phyloP scores from a whole-genome alignment of 2,888 invertebrate species.

The Apamea crenata region DNA sequence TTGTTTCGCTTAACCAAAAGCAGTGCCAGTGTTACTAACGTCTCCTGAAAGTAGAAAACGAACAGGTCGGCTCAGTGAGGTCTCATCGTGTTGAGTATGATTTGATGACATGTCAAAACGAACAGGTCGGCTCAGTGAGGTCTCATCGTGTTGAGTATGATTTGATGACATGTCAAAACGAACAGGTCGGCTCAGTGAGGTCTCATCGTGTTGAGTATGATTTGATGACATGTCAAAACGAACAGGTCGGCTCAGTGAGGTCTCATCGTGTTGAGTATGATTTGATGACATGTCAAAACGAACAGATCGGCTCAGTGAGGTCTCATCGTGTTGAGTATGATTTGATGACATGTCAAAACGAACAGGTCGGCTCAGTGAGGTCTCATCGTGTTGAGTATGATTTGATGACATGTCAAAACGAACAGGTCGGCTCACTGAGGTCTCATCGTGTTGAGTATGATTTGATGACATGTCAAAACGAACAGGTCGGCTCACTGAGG shows the following conservation, averaged over 20 bases:
- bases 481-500: not conserved
- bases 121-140: not conserved
- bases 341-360: not conserved
- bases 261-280: not conserved
- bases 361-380: not conserved
- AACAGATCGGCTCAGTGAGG: not conserved
- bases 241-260: not conserved
- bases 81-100: not conserved
- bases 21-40: not conserved
- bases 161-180: not conserved
- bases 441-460: not conserved
- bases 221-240: not conserved
- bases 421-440: not conserved
- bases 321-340: not conserved
- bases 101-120: not conserved
- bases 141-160: not conserved
- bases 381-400: not conserved
- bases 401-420: not conserved
- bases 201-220: not conserved
- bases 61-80: not conserved
- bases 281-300: not conserved
- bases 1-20: not conserved
- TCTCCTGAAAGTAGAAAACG: not conserved
- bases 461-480: not conserved
- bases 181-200: not conserved